Conservation (phyloP, 2,797 vertebrate species). For the Eulemur coronatus region DNA sequence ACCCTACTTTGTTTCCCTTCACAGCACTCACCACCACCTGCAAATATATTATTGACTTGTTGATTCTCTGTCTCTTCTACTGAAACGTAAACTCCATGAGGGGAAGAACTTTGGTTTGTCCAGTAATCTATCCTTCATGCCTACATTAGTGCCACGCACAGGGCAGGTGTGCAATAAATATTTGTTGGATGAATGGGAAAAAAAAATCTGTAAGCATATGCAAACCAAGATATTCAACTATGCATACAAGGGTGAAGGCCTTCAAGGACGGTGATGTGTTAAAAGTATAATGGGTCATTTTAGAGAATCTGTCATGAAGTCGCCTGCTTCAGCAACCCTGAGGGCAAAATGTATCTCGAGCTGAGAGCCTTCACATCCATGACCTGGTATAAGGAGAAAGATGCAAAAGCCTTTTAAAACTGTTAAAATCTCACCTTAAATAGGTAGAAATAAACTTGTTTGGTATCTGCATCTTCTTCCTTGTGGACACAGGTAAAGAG, state of each 20-base stretch:
- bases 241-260: neutral
- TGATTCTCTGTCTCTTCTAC: neutral
- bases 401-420: neutral
- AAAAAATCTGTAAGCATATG: neutral
- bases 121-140: neutral
- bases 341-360: neutral
- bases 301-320: neutral
- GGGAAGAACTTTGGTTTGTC: neutral
- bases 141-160: neutral
- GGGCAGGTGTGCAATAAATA: neutral
- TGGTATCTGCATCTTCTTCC: conserved; percentile 99
- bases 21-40: neutral
- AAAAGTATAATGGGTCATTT: neutral
- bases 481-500: conserved; percentile 98
- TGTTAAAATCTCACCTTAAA: conserved; percentile 92
- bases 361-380: neutral
- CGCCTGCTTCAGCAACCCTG: neutral
- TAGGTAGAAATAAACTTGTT: conserved; percentile 99
- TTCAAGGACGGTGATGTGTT: neutral
- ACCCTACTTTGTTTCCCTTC: neutral
- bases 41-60: neutral
- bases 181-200: neutral
- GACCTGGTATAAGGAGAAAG: neutral
- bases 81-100: neutral
- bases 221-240: neutral